Base-by-base conservation (phyloP, 2,797 vertebrate species). In the Simalia tracyae region DNA sequence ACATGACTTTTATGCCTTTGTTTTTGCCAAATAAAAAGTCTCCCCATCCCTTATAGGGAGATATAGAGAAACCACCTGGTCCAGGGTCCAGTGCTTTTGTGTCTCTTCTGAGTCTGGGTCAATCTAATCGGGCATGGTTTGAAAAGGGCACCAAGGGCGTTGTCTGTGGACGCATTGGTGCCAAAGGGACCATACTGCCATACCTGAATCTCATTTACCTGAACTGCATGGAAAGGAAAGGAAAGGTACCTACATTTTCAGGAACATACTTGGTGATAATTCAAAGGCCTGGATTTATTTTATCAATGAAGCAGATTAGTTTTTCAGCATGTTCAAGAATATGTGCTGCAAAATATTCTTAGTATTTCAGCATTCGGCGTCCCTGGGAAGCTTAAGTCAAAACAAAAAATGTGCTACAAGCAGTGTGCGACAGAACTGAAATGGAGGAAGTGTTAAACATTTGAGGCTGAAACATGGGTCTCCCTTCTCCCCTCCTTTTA, bases 401-500 rank as follows among this genome's bases (percentile, higher is more conserved):
- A 50, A 89, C 14, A 1, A 42, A 28, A 87, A 81, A 56, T 89
- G 42, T 90, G 63, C 91, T 92, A 63, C 26, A 28, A 93, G 59
- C 76, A 26, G 68, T 87, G 0, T 50, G 31, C 66, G 92, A 3
- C 59, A 92, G 17, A 68, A 89, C 89, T 28, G 56, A 57, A 59
- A 28, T 14, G 63, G 92, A 61, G 87, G 66, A 85, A 57, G 8
- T 57, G 87, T 85, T 19, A 92, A 95, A 93, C 88, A 94, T 63
- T 93, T 93, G 61, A 87, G 36, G 46, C 68, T 46, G 50, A 81
- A 92, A 61, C 42, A 87, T 46, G 5, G 28, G 2, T 89, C 36
- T 88, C 61, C 93, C 56, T 11, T 46, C 11, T 50, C 3, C 93
- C 94, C 91, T 63, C 90, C 93, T 96, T 90, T 95, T 90, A 2